A percentile compares a stretch with the other conserved stretches of the same genome.
phyloP scores from a whole-genome alignment of 1,140 invertebrate species.

The Zaprionus vittiger region DNA sequence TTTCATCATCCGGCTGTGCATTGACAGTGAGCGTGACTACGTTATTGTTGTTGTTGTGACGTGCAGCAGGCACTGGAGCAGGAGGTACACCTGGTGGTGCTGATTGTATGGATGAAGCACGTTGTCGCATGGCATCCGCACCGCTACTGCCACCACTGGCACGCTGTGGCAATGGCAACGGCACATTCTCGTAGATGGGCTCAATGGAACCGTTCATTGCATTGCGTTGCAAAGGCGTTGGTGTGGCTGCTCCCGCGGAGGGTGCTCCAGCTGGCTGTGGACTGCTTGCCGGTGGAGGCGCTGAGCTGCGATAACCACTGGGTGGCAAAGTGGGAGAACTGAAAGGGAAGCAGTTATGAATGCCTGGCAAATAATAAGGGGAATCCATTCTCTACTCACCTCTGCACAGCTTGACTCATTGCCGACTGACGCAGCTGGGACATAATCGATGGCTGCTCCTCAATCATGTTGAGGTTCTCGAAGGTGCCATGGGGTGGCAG shows the following conservation, averaged over 20 bases:
- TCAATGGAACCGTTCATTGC: slow-evolving; percentile 85
- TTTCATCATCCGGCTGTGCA: slow-evolving; percentile 62
- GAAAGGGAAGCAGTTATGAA: not conserved
- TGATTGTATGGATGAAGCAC: slow-evolving; percentile 88
- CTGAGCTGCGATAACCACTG: slow-evolving; percentile 71
- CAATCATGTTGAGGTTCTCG: slow-evolving; percentile 87
- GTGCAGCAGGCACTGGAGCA: slow-evolving; percentile 48
- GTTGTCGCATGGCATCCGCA: slow-evolving; percentile 85
- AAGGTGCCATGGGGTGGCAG: slow-evolving; percentile 88
- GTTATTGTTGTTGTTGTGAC: slow-evolving; percentile 52
- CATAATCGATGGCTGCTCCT: slow-evolving; percentile 85
- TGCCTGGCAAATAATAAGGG: not conserved
- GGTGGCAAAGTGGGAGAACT: slow-evolving; percentile 70
- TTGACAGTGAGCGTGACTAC: slow-evolving; percentile 58
- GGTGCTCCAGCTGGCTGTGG: slow-evolving; percentile 48
- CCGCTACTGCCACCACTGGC: slow-evolving; percentile 69
- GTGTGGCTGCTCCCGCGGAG: slow-evolving; percentile 28
- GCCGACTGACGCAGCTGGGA: slow-evolving; percentile 77
- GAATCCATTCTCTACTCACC: slow-evolving; percentile 29
- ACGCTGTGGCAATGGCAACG: slow-evolving; percentile 88
- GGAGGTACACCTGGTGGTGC: slow-evolving; percentile 86
- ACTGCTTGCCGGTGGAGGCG: slow-evolving; percentile 65
- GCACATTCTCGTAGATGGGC: slow-evolving; percentile 92
- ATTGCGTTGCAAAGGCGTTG: slow-evolving; percentile 67
- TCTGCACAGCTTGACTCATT: slow-evolving; percentile 71